A percentile compares a stretch with the other conserved stretches of the same genome.
These are phyloP conservation scores for Ceratosolen solmsi DNA, from an alignment of 1,140 invertebrate species.

Conservation along the genomic window DNA sequence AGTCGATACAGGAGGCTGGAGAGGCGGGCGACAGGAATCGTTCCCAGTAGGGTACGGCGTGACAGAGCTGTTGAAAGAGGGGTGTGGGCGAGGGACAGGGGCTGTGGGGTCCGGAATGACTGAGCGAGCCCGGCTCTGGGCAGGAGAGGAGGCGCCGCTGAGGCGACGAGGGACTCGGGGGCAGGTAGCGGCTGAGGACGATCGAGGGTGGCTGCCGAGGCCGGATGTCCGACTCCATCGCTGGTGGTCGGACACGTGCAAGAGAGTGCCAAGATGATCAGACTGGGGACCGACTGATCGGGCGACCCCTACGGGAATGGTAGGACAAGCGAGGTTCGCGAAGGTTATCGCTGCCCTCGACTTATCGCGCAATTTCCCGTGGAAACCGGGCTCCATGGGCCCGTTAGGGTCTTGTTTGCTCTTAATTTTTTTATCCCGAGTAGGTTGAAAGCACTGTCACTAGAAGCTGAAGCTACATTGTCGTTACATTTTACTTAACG, in stretches of 20 bases:
- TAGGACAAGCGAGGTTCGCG: too few species aligned
- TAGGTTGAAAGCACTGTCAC: too few species aligned
- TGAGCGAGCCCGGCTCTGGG: conserved; percentile 58
- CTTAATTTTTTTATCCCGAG: too few species aligned
- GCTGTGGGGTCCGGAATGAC: conserved; percentile 53
- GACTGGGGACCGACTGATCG: not conserved
- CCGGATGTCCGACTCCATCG: conserved; percentile 18
- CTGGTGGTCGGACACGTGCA: not conserved
- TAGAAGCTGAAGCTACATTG: too few species aligned
- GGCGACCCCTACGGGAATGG: not conserved
- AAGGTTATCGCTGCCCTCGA: too few species aligned
- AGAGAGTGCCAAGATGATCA: not conserved
- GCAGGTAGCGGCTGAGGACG: conserved; percentile 61
- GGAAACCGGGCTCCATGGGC: too few species aligned
- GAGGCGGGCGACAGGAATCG: conserved; percentile 61
- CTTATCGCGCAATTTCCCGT: too few species aligned
- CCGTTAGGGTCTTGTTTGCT: too few species aligned
- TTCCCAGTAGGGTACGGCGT: conserved; percentile 74
- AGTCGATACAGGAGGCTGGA: conserved; percentile 20
- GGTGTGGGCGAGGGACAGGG: conserved; percentile 68
- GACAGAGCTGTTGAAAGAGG: conserved; percentile 75
- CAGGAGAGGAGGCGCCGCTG: conserved; percentile 66
- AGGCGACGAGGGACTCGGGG: conserved; percentile 63
- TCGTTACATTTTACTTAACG: too few species aligned
- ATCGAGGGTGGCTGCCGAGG: conserved; percentile 44